Percentiles rank a stretch among this genome's conserved stretches.
Evolutionary conservation across 1,140 invertebrate species (phyloP).

Genomic region (Magallana angulata): DNA sequence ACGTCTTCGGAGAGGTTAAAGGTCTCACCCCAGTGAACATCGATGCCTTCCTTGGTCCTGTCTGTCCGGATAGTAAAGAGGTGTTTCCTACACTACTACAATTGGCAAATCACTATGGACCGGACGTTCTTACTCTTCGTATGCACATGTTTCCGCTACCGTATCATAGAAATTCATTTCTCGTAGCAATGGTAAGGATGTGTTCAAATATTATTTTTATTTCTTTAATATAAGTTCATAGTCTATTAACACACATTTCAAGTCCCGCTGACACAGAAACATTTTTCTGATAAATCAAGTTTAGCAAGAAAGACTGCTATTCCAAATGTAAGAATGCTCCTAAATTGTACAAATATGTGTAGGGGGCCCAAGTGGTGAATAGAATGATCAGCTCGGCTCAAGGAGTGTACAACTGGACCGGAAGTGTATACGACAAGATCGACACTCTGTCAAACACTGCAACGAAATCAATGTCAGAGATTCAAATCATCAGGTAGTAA

Average conservation of each 20-base stretch:
- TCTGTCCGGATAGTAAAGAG: slow-evolving; percentile 64
- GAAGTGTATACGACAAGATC: slow-evolving; percentile 56
- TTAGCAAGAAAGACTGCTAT: background rate
- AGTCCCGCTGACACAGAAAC: no score
- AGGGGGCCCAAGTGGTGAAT: slow-evolving; percentile 26
- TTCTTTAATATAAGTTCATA: background rate
- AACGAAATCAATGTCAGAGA: slow-evolving; percentile 54
- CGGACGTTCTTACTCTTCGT: slow-evolving; percentile 48
- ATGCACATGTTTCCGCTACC: slow-evolving; percentile 68
- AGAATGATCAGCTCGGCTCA: background rate
- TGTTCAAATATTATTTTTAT: background rate
- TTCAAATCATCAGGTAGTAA: slow-evolving; percentile 45
- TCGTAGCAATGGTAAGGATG: slow-evolving; percentile 60
- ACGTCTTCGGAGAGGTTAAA: slow-evolving; percentile 53
- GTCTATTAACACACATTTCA: no score
- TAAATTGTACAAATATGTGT: background rate
- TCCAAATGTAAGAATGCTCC: background rate
- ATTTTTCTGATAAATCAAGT: background rate
- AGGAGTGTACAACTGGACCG: slow-evolving; percentile 51
- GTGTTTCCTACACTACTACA: slow-evolving; percentile 58
- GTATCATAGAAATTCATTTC: slow-evolving; percentile 66
- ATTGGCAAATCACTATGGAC: slow-evolving; percentile 64
- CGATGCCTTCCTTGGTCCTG: slow-evolving; percentile 65
- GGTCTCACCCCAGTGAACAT: slow-evolving; percentile 59
- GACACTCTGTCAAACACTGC: slow-evolving; percentile 54